phyloP scores from a whole-genome alignment of 2,797 vertebrate genomes.

The Picus viridis region DNA sequence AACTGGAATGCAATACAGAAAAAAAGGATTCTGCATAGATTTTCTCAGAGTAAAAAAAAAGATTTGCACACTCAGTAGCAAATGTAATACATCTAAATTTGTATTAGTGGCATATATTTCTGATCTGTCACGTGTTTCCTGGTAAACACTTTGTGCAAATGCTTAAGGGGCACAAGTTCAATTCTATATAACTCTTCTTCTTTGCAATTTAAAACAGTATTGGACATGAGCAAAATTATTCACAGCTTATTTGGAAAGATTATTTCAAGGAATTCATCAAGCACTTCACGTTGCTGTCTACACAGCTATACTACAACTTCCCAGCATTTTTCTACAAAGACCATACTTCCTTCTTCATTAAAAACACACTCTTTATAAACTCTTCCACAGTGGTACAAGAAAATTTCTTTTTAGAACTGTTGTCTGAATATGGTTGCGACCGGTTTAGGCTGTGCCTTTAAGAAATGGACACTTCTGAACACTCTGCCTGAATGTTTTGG shows the following conservation, averaged over 20 bases:
- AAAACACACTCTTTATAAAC: neutral
- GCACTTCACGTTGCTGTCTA: neutral
- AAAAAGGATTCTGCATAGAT: neutral
- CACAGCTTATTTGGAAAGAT: neutral
- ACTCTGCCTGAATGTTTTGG: no score
- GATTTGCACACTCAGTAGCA: neutral
- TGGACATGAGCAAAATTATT: neutral
- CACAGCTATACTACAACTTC: neutral
- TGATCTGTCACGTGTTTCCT: neutral
- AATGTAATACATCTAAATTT: neutral
- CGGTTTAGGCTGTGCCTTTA: no score
- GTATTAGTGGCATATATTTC: neutral
- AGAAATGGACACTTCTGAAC: no score
- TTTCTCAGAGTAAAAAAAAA: neutral
- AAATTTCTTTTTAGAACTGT: neutral
- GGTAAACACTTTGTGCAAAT: neutral
- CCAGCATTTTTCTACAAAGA: neutral
- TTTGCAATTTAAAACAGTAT: neutral
- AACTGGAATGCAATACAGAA: neutral
- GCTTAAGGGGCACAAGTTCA: neutral
- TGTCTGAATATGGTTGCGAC: neutral
- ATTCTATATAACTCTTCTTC: neutral
- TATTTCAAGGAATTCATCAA: neutral
- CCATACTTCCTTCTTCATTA: neutral
- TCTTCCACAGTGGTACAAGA: neutral